These are phyloP conservation scores for Varanus komodoensis DNA, from an alignment of 2,113 vertebrate species.

Conservation along the genomic window DNA sequence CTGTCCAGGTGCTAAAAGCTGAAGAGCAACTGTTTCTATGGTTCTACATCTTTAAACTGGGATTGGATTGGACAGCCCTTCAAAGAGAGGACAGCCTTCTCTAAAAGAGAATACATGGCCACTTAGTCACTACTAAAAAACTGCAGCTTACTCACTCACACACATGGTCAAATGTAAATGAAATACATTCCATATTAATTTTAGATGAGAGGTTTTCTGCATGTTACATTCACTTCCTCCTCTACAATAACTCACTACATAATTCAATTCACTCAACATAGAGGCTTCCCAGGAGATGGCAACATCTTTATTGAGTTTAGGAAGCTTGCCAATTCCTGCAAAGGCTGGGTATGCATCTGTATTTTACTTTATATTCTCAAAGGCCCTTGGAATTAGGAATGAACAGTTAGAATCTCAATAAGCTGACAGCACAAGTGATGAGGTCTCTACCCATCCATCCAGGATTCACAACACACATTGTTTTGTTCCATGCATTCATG, in stretches of 20 bases:
- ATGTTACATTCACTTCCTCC: not conserved
- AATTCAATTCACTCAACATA: constrained; percentile 6
- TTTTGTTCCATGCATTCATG: not conserved
- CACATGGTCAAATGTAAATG: not conserved
- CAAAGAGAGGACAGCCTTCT: too few species aligned
- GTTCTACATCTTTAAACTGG: too few species aligned
- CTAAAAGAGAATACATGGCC: too few species aligned
- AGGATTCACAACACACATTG: not conserved
- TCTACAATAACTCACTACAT: constrained; percentile 3
- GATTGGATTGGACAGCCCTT: too few species aligned
- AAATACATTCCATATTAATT: constrained; percentile 11
- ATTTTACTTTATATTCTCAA: not conserved
- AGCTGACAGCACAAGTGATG: not conserved
- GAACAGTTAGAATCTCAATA: not conserved
- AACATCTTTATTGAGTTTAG: not conserved
- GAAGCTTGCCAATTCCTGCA: not conserved
- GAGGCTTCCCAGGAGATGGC: not conserved
- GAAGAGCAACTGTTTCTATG: too few species aligned
- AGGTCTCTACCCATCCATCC: not conserved
- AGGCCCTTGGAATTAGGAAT: not conserved
- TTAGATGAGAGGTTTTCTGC: constrained; percentile 3
- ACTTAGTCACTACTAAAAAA: too few species aligned
- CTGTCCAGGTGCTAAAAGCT: too few species aligned
- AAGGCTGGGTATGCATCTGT: not conserved
- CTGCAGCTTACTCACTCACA: not conserved